Evolutionary conservation across 2,888 invertebrate species (phyloP), one percentile per base, ranked within the genome.

Genomic region (Luperina nickerlii): DNA sequence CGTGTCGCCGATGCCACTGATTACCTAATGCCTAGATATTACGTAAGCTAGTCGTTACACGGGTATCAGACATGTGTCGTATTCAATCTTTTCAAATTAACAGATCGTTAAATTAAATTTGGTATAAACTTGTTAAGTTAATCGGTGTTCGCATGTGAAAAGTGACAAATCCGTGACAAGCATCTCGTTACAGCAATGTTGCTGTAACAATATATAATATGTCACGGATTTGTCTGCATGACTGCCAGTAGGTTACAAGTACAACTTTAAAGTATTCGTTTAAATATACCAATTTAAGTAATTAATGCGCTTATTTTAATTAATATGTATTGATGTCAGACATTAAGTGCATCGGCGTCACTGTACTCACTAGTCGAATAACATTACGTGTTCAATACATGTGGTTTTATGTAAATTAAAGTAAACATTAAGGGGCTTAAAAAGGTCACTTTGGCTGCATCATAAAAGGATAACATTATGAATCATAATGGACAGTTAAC

Each of bases 1-100:
- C 83, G 87, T 86, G 72, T 82, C 84, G 83, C 76, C 65, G 75
- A 78, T 67, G 51, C 63, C 79, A 65, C 72, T 79, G 82, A 69
- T 82, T 82, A 84, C 69, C 69, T 79, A 82, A 82, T 74, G 60
- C 63, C 72, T 69, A 54, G 18, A 69, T 72, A 73, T 82, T 84
- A 82, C 82, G 82, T 82, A 84, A 82, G 65, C 80, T 65, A 71
- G 42, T 72, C 63, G 42, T 60, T 32, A 65, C 68, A 72, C 68
- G 78, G 42, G 24, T 45, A 79, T 32, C 62, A n/a, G 32, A 18
- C 51, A 67, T 42, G 54, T 84, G 18, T 63, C 62, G 57, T 57
- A n/a, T 65, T 79, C 32, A 84, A 27, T 67, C 27, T 54, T n/a
- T 24, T 24, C 32, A 8, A 32, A 82, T 42, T 57, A 65, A 65